Percentiles rank a stretch among this genome's conserved stretches.
These are phyloP conservation scores for Rostratula benghalensis DNA, from an alignment of 2,113 vertebrate genomes.

Conservation along the genomic window DNA sequence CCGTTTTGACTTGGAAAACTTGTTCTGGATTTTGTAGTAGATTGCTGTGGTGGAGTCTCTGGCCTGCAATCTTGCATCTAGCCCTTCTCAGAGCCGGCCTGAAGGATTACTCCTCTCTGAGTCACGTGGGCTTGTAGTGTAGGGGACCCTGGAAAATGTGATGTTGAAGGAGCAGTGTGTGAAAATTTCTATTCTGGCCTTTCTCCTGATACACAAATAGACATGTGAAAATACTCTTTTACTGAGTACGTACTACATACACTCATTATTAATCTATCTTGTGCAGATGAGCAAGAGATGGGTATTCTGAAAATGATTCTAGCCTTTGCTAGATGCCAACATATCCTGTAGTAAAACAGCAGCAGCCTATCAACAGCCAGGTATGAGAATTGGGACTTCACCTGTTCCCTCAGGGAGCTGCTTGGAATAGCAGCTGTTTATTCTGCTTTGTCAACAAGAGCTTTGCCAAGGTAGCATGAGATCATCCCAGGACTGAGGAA, in stretches of 20 bases:
- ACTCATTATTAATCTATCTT: neutral
- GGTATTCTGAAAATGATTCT: neutral
- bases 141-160: neutral
- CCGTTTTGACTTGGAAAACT: neutral
- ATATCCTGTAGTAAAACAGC: neutral
- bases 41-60: neutral
- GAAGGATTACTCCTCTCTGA: neutral
- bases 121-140: neutral
- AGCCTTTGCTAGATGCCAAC: neutral
- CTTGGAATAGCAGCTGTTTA: neutral
- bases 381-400: neutral
- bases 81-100: neutral
- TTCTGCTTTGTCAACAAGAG: conserved; percentile 2
- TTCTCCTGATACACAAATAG: neutral
- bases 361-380: neutral
- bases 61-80: neutral
- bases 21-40: neutral
- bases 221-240: neutral
- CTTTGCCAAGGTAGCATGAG: neutral
- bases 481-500: neutral
- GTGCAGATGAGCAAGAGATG: neutral
- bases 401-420: neutral
- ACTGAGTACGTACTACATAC: neutral
- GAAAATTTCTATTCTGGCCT: neutral
- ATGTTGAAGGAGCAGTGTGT: neutral